Percentiles rank a stretch among this genome's conserved stretches.
Evolutionary conservation across 2,113 vertebrate genomes (phyloP).

Genomic region (Phyllostomus hastatus): DNA sequence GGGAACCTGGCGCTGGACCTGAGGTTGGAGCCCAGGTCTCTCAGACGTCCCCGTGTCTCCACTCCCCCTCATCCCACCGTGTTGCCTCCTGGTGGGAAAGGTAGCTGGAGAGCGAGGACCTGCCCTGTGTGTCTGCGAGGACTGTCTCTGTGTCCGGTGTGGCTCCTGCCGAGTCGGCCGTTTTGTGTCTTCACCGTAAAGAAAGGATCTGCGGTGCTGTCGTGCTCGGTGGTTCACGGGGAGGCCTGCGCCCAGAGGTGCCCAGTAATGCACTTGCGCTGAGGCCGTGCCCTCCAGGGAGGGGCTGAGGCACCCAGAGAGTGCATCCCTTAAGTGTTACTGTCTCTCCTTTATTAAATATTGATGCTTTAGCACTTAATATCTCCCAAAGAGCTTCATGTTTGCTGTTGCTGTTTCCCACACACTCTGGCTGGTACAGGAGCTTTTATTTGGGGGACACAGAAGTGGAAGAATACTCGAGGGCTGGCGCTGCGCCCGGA

Average conservation of each 20-base stretch:
- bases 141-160: neutral
- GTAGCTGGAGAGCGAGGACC: neutral
- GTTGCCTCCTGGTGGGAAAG: neutral
- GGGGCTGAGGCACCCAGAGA: neutral
- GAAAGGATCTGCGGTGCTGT: no score
- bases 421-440: neutral
- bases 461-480: neutral
- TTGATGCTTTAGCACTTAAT: constrained; percentile 42
- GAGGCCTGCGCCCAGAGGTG: neutral
- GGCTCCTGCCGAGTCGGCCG: neutral
- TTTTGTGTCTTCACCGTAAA: neutral
- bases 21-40: neutral
- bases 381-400: neutral
- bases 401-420: neutral
- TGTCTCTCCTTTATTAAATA: constrained; percentile 34
- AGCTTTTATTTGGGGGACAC: neutral
- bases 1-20: neutral
- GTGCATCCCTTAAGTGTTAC: neutral
- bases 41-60: rapidly evolving
- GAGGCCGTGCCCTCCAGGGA: rapidly evolving
- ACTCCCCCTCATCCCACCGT: rapidly evolving
- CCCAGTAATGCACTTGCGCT: neutral
- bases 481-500: neutral
- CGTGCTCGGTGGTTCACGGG: rapidly evolving
- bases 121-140: neutral